These are phyloP conservation scores for Oopsacas minuta DNA, from an alignment of 37 sponge, comb jelly and placozoan genomes.

Conservation along the genomic window DNA sequence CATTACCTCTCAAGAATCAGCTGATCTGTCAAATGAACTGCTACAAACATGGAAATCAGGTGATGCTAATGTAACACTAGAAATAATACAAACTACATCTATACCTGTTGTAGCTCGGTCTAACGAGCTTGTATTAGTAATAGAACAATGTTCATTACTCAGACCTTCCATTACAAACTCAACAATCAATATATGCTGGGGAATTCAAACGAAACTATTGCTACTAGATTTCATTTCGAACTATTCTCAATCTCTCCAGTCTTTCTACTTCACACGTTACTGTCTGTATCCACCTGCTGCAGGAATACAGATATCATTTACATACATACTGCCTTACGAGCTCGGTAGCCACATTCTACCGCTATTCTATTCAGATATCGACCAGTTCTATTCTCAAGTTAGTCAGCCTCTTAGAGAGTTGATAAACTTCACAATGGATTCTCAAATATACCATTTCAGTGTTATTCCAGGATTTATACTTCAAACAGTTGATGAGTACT, in stretches of 20 bases:
- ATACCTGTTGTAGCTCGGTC: neutral
- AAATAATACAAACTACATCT: neutral
- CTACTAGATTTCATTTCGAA: neutral
- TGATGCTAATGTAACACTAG: neutral
- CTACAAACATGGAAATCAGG: neutral
- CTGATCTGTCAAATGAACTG: neutral
- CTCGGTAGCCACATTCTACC: neutral
- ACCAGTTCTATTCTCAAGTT: neutral
- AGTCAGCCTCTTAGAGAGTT: neutral
- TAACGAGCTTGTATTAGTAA: neutral
- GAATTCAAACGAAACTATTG: neutral
- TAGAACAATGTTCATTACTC: neutral
- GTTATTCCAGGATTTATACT: neutral
- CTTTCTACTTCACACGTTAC: neutral
- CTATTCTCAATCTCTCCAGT: neutral
- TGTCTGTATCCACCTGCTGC: neutral
- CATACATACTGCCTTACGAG: neutral
- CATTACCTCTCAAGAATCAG: neutral
- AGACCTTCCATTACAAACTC: neutral
- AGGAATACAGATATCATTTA: neutral
- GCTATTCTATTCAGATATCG: neutral
- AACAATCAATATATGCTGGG: neutral
- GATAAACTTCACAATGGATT: neutral
- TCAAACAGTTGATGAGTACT: neutral
- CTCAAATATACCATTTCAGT: conserved; percentile 16